Evolutionary conservation across 2,888 invertebrate genomes (phyloP), one percentile per base, ranked within the genome.

Genomic region (Junonia oenone): DNA sequence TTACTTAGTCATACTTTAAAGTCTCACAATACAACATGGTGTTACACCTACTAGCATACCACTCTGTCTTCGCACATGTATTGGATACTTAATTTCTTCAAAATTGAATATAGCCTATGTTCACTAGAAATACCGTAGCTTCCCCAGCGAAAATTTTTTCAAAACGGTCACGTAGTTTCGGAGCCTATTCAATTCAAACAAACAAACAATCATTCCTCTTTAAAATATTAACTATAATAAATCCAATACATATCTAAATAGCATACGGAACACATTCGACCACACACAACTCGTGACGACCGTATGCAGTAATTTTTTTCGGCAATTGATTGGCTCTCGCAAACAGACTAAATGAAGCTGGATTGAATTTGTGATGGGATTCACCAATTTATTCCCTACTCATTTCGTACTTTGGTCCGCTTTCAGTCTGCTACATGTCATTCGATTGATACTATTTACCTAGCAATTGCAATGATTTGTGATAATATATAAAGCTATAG

Each of bases 311-410:
- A 66, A 68, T 76, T 83, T 83, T 43, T 84, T 86, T 84, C 76
- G 78, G 69, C 82, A 80, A 82, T 83, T 83, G 83, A 88, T 86
- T 85, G 86, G 78, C 76, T 77, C 72, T 61, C 55, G 70, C 76
- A 83, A 85, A 85, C 78, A 85, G 80, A 85, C 71, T 75, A 84
- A 83, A 86, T 83, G 80, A 82, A 81, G 68, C 66, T 61, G 67
- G 71, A 87, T 86, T 79, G 84, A 85, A 85, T 86, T 81, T 78
- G 81, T 79, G 82, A 88, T 88, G 82, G 82, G 85, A 77, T 78
- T 73, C 73, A 69, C 71, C 79, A 79, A 78, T 83, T 79, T 79
- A 76, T 71, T 67, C 58, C 57, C 43, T 63, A 63, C 55, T 52
- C 55, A 66, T 68, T 56, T 22, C 43, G 45, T 53, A 46, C 47